These are phyloP conservation scores for Potamilus streckersoni DNA, from an alignment of 1,140 invertebrate genomes.

Conservation along the genomic window DNA sequence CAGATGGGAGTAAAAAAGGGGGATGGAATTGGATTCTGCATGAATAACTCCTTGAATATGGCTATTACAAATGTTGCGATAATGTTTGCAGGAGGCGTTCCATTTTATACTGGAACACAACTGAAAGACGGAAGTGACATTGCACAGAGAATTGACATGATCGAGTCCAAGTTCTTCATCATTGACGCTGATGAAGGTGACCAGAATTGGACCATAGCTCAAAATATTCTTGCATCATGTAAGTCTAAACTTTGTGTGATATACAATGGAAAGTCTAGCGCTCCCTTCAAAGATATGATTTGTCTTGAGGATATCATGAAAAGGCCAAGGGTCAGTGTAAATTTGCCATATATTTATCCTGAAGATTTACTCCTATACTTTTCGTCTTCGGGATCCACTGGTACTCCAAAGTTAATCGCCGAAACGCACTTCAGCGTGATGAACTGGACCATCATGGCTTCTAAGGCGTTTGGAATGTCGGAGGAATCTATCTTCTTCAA, in stretches of 20 bases:
- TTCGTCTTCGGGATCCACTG: constrained; percentile 22
- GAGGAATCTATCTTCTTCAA: constrained; percentile 5
- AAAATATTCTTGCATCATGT: constrained; percentile 2
- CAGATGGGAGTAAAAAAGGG: constrained; percentile 17
- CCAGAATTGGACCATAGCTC: constrained; percentile 3
- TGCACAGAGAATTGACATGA: background rate
- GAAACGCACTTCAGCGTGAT: constrained; percentile 16
- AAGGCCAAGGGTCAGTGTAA: background rate
- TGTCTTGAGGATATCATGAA: background rate
- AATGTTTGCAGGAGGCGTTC: constrained; percentile 16
- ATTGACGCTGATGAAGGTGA: constrained; percentile 3
- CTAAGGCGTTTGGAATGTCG: constrained; percentile 7
- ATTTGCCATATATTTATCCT: constrained; percentile 13
- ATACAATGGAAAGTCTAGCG: constrained; percentile 6
- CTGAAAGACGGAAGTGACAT: constrained; percentile 23
- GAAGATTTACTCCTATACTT: constrained; percentile 18
- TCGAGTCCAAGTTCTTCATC: constrained; percentile 12
- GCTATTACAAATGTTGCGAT: constrained; percentile 2
- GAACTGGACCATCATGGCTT: constrained; percentile 14
- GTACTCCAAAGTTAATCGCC: constrained; percentile 14
- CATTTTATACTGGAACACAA: constrained; percentile 5
- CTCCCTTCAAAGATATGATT: background rate
- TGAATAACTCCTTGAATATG: constrained; percentile 23
- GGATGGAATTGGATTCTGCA: background rate
- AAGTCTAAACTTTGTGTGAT: background rate